Conservation (phyloP, 2,888 invertebrate genomes). For the Drosophila mayaguana region DNA sequence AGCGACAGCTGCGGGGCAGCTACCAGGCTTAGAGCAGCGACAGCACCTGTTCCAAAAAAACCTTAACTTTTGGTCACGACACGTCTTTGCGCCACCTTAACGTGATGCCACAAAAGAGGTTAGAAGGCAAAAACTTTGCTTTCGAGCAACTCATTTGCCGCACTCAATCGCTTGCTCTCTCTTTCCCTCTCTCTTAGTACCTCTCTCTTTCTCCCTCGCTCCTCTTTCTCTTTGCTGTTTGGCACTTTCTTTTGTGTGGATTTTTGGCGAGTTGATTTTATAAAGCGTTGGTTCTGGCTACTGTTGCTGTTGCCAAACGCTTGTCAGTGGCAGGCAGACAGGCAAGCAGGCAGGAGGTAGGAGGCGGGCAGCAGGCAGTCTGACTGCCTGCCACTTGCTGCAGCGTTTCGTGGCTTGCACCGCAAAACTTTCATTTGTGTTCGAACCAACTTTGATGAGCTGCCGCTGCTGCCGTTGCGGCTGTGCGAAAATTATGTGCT, state of each 20-base stretch:
- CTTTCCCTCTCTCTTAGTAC: not conserved
- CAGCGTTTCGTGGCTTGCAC: conserved; percentile 46
- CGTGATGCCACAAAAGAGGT: conserved; percentile 68
- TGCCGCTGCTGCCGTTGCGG: conserved; percentile 22
- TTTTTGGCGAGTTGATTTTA: conserved; percentile 71
- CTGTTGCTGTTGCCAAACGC: conserved; percentile 47
- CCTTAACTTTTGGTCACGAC: conserved; percentile 69
- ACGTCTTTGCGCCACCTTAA: conserved; percentile 61
- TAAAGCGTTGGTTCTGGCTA: conserved; percentile 54
- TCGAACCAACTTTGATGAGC: conserved; percentile 77
- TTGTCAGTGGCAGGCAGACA: conserved; percentile 59
- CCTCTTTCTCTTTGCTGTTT: conserved; percentile 12
- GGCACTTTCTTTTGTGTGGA: conserved; percentile 57
- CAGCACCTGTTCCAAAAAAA: conserved; percentile 22
- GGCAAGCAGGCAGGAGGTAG: conserved; percentile 25
- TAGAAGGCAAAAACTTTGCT: conserved; percentile 67
- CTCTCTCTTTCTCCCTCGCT: not conserved
- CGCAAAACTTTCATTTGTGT: conserved; percentile 75
- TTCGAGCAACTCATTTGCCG: conserved; percentile 49
- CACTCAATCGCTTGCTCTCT: conserved; percentile 11
- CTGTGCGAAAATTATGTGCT: conserved; percentile 64
- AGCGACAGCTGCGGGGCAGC: not conserved
- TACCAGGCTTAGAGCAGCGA: not conserved
- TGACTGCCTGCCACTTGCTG: conserved; percentile 39
- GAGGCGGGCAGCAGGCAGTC: not conserved